Evolutionary conservation across 2,797 vertebrate genomes (phyloP).

Genomic region (Tinamus major): DNA sequence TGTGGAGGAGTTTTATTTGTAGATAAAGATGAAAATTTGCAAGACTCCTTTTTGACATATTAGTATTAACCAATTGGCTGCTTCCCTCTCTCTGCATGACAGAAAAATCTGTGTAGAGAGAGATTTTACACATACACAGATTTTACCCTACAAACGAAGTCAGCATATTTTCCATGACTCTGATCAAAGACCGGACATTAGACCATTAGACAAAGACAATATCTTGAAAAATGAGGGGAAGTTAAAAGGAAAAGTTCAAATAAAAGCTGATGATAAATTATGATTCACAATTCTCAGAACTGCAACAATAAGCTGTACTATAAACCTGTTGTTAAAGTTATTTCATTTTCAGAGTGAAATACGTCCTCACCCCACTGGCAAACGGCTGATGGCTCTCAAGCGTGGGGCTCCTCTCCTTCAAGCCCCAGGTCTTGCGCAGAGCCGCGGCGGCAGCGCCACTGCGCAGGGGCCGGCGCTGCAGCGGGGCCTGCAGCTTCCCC

Average conservation of each 20-base stretch:
- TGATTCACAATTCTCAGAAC: neutral
- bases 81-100: neutral
- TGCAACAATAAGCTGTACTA: neutral
- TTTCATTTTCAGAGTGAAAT: neutral
- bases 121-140: neutral
- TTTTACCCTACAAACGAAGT: neutral
- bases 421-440: slow-evolving; percentile 71
- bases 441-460: slow-evolving; percentile 69
- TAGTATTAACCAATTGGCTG: neutral
- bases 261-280: neutral
- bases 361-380: slow-evolving; percentile 76
- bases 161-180: neutral
- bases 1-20: neutral
- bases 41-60: neutral
- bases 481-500: slow-evolving; percentile 84
- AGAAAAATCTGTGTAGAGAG: neutral
- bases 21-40: neutral
- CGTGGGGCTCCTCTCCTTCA: slow-evolving; percentile 49
- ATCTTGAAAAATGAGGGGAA: neutral
- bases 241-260: neutral
- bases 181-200: neutral
- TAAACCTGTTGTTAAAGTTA: neutral
- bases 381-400: slow-evolving; percentile 73
- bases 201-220: neutral
- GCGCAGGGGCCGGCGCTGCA: slow-evolving; percentile 84